These are phyloP conservation scores for Augiades crinisus DNA, from an alignment of 2,888 invertebrate species.

Conservation along the genomic window DNA sequence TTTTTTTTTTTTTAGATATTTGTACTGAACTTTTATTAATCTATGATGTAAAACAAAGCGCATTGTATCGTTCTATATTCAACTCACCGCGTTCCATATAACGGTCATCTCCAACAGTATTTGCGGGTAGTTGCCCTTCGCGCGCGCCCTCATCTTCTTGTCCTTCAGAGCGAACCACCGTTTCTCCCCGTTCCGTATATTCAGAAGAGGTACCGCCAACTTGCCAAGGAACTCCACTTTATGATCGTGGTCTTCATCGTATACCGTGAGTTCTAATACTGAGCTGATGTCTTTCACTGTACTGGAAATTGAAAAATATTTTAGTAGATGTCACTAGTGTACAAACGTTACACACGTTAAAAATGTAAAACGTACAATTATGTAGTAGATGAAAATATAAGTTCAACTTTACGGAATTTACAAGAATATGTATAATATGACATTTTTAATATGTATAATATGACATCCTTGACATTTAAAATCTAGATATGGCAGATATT, in stretches of 20 bases:
- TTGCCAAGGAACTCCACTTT: slow-evolving; percentile 99
- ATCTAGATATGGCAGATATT: too few species aligned
- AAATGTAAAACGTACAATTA: too few species aligned
- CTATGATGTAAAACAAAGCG: too few species aligned
- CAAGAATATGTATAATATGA: too few species aligned
- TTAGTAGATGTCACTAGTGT: background rate
- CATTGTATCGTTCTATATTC: too few species aligned
- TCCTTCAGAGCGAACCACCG: slow-evolving; percentile 98
- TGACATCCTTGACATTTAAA: too few species aligned
- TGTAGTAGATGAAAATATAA: too few species aligned
- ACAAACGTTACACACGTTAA: too few species aligned
- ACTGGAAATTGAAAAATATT: slow-evolving; percentile 63
- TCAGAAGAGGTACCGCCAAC: slow-evolving; percentile 92
- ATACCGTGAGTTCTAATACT: slow-evolving; percentile 96
- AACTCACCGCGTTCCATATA: slow-evolving; percentile 93
- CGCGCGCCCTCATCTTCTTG: slow-evolving; percentile 92
- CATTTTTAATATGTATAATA: too few species aligned
- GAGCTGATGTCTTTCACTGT: slow-evolving; percentile 98
- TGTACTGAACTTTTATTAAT: too few species aligned
- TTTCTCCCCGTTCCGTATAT: slow-evolving; percentile 94
- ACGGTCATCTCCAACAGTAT: slow-evolving; percentile 95
- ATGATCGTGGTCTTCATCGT: slow-evolving; percentile 98
- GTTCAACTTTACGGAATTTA: too few species aligned
- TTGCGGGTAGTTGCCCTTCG: slow-evolving; percentile 95
- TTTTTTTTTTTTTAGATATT: too few species aligned